Percentiles rank a stretch among this genome's conserved stretches.
phyloP scores from a whole-genome alignment of 2,113 vertebrate genomes.

The Aspidoscelis tigris region DNA sequence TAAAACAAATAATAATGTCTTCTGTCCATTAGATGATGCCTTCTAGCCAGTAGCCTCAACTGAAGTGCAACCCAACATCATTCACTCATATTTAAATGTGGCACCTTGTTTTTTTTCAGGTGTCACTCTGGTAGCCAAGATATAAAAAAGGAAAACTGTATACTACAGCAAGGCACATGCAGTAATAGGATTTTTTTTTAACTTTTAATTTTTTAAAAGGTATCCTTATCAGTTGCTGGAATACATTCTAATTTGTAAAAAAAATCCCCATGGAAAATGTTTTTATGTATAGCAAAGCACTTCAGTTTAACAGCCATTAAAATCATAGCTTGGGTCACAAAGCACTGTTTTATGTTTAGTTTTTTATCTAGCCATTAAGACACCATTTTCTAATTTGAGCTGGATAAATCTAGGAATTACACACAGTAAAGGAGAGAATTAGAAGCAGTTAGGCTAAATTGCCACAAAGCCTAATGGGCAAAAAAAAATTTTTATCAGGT shows the following conservation, averaged over 20 bases:
- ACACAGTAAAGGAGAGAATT: constrained; percentile 1
- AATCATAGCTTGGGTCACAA: constrained; percentile 17
- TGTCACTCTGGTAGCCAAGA: neutral
- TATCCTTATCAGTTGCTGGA: neutral
- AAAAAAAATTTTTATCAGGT: constrained; percentile 2
- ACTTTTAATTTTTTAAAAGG: too few species aligned
- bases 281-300: neutral
- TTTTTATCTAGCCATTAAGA: constrained; percentile 12
- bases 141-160: neutral
- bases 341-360: neutral
- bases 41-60: neutral
- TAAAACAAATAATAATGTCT: too few species aligned
- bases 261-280: neutral
- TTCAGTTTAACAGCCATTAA: constrained; percentile 9
- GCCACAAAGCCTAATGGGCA: neutral
- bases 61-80: neutral
- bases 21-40: too few species aligned
- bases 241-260: neutral
- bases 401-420: constrained; percentile 22
- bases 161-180: neutral
- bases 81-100: neutral
- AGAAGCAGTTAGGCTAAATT: constrained; percentile 27
- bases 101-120: neutral
- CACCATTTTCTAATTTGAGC: constrained; percentile 5
- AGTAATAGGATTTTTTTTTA: too few species aligned